Conservation (phyloP, 1,140 invertebrate species). For the Agrilus planipennis region DNA sequence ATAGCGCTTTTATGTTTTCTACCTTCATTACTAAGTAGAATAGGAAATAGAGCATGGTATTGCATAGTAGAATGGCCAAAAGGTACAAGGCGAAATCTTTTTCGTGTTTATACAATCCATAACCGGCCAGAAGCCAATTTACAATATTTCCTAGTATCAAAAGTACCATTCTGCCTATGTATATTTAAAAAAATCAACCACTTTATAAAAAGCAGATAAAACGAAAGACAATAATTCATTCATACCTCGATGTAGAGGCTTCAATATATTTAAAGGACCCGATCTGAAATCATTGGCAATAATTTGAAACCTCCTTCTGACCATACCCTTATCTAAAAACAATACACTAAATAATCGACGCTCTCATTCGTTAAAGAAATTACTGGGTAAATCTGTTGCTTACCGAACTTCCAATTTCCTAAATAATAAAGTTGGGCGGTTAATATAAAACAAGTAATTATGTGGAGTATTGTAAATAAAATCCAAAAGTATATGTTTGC, state of each 20-base stretch:
- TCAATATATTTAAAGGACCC: conserved; percentile 35
- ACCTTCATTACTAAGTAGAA: conserved; percentile 87
- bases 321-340: conserved; percentile 31
- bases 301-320: conserved; percentile 35
- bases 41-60: conserved; percentile 67
- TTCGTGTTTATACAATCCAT: conserved; percentile 50
- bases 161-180: conserved; percentile 39
- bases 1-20: conserved; percentile 19
- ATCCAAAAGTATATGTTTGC: conserved; percentile 64
- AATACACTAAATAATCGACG: too few relatives aligned
- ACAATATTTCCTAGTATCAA: conserved; percentile 56
- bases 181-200: background rate
- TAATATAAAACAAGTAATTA: conserved; percentile 55
- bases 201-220: background rate
- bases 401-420: conserved; percentile 61
- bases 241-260: conserved; percentile 42
- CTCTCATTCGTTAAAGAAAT: too few relatives aligned
- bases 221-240: conserved; percentile 5
- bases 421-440: conserved; percentile 80
- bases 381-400: conserved; percentile 28
- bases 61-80: conserved; percentile 70
- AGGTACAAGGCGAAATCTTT: conserved; percentile 74
- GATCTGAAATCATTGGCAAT: conserved; percentile 33
- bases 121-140: conserved; percentile 62
- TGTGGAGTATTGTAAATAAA: conserved; percentile 60